phyloP scores from a whole-genome alignment of 1,140 invertebrate species.

The Schlechtendalia chinensis region DNA sequence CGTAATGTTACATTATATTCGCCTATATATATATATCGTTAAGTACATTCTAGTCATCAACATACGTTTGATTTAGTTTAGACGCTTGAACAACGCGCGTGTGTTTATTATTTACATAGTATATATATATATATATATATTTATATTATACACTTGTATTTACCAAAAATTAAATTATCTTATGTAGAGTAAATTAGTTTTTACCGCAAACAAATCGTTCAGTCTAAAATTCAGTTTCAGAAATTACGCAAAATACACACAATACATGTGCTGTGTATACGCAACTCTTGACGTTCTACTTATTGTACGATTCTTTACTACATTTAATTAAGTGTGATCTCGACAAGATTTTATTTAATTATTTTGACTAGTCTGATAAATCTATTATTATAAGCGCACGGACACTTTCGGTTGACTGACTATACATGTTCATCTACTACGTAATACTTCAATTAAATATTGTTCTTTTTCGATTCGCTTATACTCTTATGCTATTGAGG shows the following conservation, averaged over 20 bases:
- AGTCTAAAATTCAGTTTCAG: background rate
- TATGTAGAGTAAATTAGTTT: background rate
- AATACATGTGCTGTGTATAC: too few species aligned
- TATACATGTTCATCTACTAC: too few species aligned
- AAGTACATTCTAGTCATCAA: slow-evolving; percentile 26
- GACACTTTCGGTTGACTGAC: background rate
- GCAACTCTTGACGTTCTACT: background rate
- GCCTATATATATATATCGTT: background rate
- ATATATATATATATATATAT: background rate
- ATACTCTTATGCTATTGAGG: too few species aligned
- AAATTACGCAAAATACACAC: background rate
- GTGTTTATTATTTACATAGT: background rate
- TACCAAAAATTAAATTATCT: slow-evolving; percentile 14
- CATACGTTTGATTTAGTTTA: slow-evolving; percentile 8
- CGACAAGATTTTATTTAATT: slow-evolving; percentile 16
- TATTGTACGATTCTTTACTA: background rate
- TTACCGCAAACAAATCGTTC: background rate
- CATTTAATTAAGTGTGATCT: slow-evolving; percentile 10
- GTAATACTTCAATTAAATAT: too few species aligned
- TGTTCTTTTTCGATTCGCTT: too few species aligned
- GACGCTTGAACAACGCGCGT: background rate
- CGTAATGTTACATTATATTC: background rate
- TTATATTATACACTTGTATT: background rate
- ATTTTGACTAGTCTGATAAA: slow-evolving; percentile 21
- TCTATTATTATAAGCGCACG: slow-evolving; percentile 9